A percentile compares a stretch with the other conserved stretches of the same genome.
These are phyloP conservation scores for Takifugu rubripes DNA, from an alignment of 2,797 vertebrate genomes.

Conservation along the genomic window DNA sequence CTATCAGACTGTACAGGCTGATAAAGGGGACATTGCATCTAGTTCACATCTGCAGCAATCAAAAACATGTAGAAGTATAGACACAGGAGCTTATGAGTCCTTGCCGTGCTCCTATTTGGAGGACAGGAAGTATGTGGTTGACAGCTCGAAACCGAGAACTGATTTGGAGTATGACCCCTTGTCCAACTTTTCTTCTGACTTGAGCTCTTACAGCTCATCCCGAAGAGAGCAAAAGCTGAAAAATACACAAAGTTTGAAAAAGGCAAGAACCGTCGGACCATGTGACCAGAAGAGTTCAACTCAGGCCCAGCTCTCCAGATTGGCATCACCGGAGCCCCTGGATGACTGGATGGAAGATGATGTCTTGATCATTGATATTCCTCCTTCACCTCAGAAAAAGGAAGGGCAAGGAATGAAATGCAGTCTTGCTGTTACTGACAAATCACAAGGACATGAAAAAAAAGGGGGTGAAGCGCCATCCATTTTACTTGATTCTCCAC, in stretches of 20 bases:
- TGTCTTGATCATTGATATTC: constrained; percentile 71
- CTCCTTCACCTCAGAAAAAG: constrained; percentile 42
- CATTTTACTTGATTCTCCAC: constrained; percentile 7
- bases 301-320: neutral
- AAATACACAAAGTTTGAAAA: constrained; percentile 31
- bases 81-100: constrained; percentile 10
- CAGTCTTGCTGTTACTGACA: neutral
- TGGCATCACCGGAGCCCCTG: constrained; percentile 39
- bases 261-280: constrained; percentile 1
- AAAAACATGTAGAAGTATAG: constrained; percentile 33
- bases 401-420: constrained; percentile 10
- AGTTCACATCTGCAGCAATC: constrained; percentile 1
- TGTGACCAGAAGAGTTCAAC: neutral
- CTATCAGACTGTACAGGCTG: constrained; percentile 55
- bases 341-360: constrained; percentile 72
- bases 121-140: constrained; percentile 71
- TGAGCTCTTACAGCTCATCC: constrained; percentile 56
- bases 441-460: neutral
- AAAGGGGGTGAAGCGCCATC: neutral
- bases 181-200: constrained; percentile 77
- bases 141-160: constrained; percentile 72
- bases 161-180: constrained; percentile 80
- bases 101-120: constrained; percentile 9
- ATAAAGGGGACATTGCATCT: constrained; percentile 19
- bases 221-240: constrained; percentile 32